A percentile compares a stretch with the other conserved stretches of the same genome.
Conservation (phyloP, 2,113 vertebrate genomes). For the Thryonomys swinderianus region DNA sequence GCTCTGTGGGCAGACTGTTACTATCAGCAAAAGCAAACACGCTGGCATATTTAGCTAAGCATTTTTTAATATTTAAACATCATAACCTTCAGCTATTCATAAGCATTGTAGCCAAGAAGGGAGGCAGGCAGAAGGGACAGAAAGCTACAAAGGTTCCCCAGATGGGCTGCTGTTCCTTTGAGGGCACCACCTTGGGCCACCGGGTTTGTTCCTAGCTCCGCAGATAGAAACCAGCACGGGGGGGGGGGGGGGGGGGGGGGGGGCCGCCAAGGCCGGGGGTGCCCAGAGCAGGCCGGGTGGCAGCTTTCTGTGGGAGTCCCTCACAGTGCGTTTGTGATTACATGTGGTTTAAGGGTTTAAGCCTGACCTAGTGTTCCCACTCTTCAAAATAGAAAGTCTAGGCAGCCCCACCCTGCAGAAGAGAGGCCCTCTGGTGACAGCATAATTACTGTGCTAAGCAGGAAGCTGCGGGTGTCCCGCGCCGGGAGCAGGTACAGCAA, state of each 20-base stretch:
- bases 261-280: not conserved
- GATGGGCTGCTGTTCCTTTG: constrained; percentile 55
- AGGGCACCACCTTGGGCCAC: constrained; percentile 38
- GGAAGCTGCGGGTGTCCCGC: not conserved
- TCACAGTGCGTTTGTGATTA: constrained; percentile 21
- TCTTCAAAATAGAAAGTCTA: constrained; percentile 26
- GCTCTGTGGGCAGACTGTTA: constrained; percentile 85
- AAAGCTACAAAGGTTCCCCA: not conserved
- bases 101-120: constrained; percentile 65
- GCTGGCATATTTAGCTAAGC: constrained; percentile 83
- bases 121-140: not conserved
- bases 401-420: constrained; percentile 44
- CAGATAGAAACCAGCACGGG: constrained; percentile 45
- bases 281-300: not conserved
- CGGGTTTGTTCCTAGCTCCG: constrained; percentile 13
- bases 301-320: constrained; percentile 51
- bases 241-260: not conserved
- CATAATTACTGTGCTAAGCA: not conserved
- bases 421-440: not conserved
- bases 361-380: not conserved
- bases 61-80: constrained; percentile 83
- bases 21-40: constrained; percentile 89
- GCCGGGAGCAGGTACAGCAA: not conserved
- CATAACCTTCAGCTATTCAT: constrained; percentile 75
- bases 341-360: constrained; percentile 15